A percentile compares a stretch with the other conserved stretches of the same genome.
Evolutionary conservation across 2,797 vertebrate genomes (phyloP).

Genomic region (Loriculus beryllinus): DNA sequence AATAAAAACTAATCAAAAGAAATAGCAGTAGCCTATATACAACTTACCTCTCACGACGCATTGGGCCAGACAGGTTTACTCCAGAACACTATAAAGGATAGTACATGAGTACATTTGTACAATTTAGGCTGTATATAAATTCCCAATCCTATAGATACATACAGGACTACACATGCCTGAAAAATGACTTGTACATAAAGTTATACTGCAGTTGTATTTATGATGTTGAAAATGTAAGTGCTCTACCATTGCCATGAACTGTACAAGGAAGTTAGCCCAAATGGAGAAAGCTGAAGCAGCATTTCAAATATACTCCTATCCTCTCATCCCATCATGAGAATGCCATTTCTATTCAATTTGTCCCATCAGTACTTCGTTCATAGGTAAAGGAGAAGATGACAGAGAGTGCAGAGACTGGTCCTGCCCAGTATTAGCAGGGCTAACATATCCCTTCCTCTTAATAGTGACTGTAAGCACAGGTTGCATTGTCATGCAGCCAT

Average conservation of each 20-base stretch:
- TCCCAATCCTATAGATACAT: background rate
- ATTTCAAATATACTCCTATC: background rate
- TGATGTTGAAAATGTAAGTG: background rate
- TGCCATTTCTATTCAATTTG: background rate
- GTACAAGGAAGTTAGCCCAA: background rate
- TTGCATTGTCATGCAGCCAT: background rate
- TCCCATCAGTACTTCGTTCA: background rate
- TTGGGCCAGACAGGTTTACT: background rate
- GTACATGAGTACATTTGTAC: background rate
- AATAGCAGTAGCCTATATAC: background rate
- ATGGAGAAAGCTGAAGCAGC: background rate
- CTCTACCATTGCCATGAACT: background rate
- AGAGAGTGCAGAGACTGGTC: background rate
- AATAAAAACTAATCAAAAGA: background rate
- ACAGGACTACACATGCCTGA: background rate
- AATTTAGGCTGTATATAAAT: background rate
- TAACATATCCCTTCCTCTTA: background rate
- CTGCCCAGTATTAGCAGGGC: background rate
- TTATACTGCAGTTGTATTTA: background rate
- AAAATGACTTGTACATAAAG: background rate
- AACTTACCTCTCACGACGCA: background rate
- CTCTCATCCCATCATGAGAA: background rate
- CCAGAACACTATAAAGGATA: background rate
- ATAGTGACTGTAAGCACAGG: background rate
- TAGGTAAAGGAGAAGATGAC: background rate